phyloP scores from a whole-genome alignment of 2,797 vertebrate genomes.

The Acestrorhynchus altus region DNA sequence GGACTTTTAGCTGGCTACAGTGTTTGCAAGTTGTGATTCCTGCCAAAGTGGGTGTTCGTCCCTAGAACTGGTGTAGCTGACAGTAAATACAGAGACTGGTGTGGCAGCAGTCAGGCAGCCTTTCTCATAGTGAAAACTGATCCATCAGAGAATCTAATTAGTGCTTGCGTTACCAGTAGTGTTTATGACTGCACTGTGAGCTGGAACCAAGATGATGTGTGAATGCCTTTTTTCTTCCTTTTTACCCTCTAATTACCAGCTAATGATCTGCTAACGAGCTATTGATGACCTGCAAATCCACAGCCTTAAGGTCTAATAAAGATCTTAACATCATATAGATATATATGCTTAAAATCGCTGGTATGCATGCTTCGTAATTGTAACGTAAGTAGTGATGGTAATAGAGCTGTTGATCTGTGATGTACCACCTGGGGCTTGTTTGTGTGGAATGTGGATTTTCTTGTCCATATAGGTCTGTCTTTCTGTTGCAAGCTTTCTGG shows the following conservation, averaged over 20 bases:
- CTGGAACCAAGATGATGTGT: not conserved
- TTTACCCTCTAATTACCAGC: slow-evolving; percentile 4
- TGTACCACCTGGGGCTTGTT: slow-evolving; percentile 26
- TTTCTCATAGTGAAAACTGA: not conserved
- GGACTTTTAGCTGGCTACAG: too few species aligned
- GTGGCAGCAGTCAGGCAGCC: not conserved
- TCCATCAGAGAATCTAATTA: slow-evolving; percentile 35
- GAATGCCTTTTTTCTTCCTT: not conserved
- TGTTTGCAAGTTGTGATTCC: too few species aligned
- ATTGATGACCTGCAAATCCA: not conserved
- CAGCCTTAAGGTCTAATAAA: not conserved
- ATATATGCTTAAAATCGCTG: not conserved
- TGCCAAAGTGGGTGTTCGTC: too few species aligned
- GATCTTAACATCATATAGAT: slow-evolving; percentile 3
- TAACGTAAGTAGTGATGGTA: not conserved
- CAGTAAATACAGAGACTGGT: not conserved
- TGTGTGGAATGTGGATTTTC: slow-evolving; percentile 38
- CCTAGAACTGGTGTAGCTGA: not conserved
- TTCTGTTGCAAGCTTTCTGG: slow-evolving; percentile 21
- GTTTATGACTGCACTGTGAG: slow-evolving; percentile 13
- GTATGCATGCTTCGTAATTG: slow-evolving; percentile 14
- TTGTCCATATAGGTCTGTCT: slow-evolving; percentile 22
- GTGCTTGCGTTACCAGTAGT: not conserved
- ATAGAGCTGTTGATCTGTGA: slow-evolving; percentile 6
- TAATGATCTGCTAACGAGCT: slow-evolving; percentile 27